Conservation (phyloP, 2,113 vertebrate genomes). For the Hippolais icterina region DNA sequence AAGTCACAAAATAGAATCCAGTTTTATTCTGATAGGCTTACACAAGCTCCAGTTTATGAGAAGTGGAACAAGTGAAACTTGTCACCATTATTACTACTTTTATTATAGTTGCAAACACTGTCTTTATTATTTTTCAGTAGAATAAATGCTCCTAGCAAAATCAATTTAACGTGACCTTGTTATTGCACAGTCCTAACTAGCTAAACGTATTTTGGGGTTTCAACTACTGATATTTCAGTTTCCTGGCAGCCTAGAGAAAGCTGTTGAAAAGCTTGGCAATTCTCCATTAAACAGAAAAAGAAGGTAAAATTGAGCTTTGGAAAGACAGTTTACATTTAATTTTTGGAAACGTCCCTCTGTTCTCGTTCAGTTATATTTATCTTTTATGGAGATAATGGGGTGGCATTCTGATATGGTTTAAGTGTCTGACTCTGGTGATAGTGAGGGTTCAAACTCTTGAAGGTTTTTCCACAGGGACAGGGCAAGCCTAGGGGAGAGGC, state of each 20-base stretch:
- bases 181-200: neutral
- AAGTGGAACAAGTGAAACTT: neutral
- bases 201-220: neutral
- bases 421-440: neutral
- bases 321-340: rapidly evolving
- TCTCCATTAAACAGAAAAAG: neutral
- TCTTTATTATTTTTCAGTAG: slow-evolving; percentile 27
- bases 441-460: neutral
- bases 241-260: neutral
- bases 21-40: neutral
- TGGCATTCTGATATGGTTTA: neutral
- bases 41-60: neutral
- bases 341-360: neutral
- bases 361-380: neutral
- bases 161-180: slow-evolving; percentile 27
- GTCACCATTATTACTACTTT: slow-evolving; percentile 22
- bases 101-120: slow-evolving; percentile 29
- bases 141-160: slow-evolving; percentile 10
- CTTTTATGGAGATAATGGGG: neutral
- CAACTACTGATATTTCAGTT: neutral
- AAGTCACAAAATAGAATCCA: neutral
- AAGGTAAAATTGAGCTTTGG: neutral
- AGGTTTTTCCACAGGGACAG: neutral
- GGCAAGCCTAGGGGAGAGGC: neutral
- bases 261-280: neutral